Base-by-base conservation (phyloP, 2,888 invertebrate species). In the Merodon equestris region DNA sequence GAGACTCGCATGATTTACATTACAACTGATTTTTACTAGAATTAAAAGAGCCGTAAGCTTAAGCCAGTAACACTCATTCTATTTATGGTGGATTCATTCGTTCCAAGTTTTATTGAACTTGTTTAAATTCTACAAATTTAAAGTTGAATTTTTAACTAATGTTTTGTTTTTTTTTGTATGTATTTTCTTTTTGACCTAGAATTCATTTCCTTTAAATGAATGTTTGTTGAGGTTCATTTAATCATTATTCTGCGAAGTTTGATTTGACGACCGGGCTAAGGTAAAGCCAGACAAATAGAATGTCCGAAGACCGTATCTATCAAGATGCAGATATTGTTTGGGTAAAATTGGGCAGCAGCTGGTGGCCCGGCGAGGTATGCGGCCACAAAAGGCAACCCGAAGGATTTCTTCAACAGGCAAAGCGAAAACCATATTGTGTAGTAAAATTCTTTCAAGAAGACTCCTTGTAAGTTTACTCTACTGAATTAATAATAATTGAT, bases 401-500 rank as follows among this genome's bases (percentile, higher is more conserved):
- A 85, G 90, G 94, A 83, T 89, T 93, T 75, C 88, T 89, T 51
- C 92, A 92, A 63, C 82, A 84, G 50, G 91, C 93, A 85, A 91
- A 91, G 84, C 94, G 93, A 85, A 91, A 92, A 82, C 93, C 95
- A n/a, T 92, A 95, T 83, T 94, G 94, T 61, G 92, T 93, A 84
- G 96, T 96, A 54, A 94, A 94, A 87, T 96, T 96, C 89, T 96
- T 96, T 88, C 93, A 94, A 87, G 96, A 96, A 89, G 93, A 93
- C 85, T 91, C 92, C 81, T 96, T 92, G 96, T 96, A 91, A 93
- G 94, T 84, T 57, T 44, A 14, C 42, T 53, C 19, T 10, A 51
- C 19, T 48, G 9, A 1, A 4, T 17, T 7, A 14, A 27, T 19
- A 48, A 3, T n/a, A 13, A 15, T 7, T 15, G 14, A 54, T 1